Percentiles rank a stretch among this genome's conserved stretches.
Conservation (phyloP, 2,888 invertebrate species). For the Troglohyphantes excavatus region DNA sequence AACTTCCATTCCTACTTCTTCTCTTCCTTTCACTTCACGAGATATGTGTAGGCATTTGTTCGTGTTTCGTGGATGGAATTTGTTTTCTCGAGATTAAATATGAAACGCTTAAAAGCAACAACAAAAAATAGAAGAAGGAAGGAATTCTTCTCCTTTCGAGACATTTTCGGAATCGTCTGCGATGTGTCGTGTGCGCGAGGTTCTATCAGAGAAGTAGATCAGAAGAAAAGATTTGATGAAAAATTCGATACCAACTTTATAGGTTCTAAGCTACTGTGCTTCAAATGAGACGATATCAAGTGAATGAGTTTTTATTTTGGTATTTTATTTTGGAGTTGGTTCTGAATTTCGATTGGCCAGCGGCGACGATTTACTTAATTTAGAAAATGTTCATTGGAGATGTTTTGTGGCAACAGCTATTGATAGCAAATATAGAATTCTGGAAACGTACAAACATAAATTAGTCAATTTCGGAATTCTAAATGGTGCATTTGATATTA, state of each 20-base stretch:
- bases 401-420: too few species aligned
- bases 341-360: slow-evolving; percentile 29
- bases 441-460: too few species aligned
- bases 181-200: slow-evolving; percentile 17
- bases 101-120: slow-evolving; percentile 55
- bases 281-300: slow-evolving; percentile 38
- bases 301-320: slow-evolving; percentile 40
- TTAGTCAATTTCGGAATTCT: too few species aligned
- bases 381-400: too few species aligned
- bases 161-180: slow-evolving; percentile 46
- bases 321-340: slow-evolving; percentile 9
- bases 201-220: slow-evolving; percentile 36
- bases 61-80: slow-evolving; percentile 39
- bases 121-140: neutral
- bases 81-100: slow-evolving; percentile 57
- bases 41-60: slow-evolving; percentile 50
- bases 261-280: slow-evolving; percentile 31
- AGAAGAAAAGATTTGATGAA: slow-evolving; percentile 38
- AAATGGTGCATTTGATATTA: too few species aligned
- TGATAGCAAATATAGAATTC: too few species aligned
- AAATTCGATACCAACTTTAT: slow-evolving; percentile 60
- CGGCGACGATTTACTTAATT: slow-evolving; percentile 28
- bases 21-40: slow-evolving; percentile 18
- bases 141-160: slow-evolving; percentile 16
- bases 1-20: neutral